Conservation (phyloP, 92 coral and sea anemone species). For the Desmophyllum pertusum region DNA sequence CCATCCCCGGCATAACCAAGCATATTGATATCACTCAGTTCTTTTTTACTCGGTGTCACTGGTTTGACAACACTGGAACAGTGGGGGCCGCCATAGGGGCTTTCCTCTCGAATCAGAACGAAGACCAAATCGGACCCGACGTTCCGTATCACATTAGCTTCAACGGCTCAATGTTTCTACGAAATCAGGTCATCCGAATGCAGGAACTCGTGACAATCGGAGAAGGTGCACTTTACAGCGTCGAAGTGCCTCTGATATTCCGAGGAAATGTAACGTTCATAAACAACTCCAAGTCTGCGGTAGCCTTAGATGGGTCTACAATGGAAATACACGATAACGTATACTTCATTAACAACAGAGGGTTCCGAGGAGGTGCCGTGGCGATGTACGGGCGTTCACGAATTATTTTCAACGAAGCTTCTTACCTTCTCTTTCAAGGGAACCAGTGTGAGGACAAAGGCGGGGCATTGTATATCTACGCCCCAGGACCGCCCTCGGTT, state of each 20-base stretch:
- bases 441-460: conserved; percentile 75
- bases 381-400: conserved; percentile 91
- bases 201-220: conserved; percentile 63
- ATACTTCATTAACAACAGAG: conserved; percentile 63
- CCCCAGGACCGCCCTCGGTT: conserved; percentile 83
- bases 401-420: conserved; percentile 56
- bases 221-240: conserved; percentile 75
- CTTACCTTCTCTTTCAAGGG: conserved; percentile 59
- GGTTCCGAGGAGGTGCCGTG: conserved; percentile 85
- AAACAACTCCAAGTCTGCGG: conserved; percentile 72
- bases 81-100: conserved; percentile 79
- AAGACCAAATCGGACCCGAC: conserved; percentile 72
- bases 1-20: conserved; percentile 23
- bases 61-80: conserved; percentile 62
- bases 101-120: conserved; percentile 67
- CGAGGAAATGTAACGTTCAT: conserved; percentile 51
- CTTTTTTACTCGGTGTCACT: conserved; percentile 40
- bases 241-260: conserved; percentile 66
- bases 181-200: conserved; percentile 51
- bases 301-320: conserved; percentile 80
- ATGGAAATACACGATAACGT: conserved; percentile 59
- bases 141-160: conserved; percentile 58
- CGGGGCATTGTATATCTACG: conserved; percentile 80
- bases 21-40: conserved; percentile 35
- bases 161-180: conserved; percentile 38